Conservation (phyloP, 2,797 vertebrate species). For the Enoplosus armatus region DNA sequence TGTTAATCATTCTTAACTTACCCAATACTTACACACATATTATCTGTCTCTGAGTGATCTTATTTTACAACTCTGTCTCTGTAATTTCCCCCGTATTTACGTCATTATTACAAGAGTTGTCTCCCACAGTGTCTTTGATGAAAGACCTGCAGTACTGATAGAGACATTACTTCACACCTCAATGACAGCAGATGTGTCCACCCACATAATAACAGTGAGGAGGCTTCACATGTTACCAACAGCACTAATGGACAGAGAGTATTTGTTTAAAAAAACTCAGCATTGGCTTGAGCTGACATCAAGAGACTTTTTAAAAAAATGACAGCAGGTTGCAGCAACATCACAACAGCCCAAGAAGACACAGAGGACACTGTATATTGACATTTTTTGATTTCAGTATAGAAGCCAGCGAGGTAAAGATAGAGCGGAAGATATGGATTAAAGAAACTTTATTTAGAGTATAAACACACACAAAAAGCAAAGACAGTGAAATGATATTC, state of each 20-base stretch:
- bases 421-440: not conserved
- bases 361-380: not conserved
- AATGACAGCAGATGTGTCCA: slow-evolving; percentile 19
- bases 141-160: not conserved
- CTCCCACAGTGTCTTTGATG: not conserved
- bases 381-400: not conserved
- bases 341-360: not conserved
- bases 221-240: not conserved
- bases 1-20: not conserved
- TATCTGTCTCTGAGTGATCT: not conserved
- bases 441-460: slow-evolving; percentile 58
- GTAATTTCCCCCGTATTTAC: not conserved
- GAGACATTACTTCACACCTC: slow-evolving; percentile 36
- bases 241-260: too few species aligned
- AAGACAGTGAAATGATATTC: slow-evolving; percentile 16
- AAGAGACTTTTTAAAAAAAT: not conserved
- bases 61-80: slow-evolving; percentile 2
- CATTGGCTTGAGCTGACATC: not conserved
- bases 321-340: not conserved
- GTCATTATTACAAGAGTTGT: not conserved
- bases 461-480: slow-evolving; percentile 52
- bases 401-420: not conserved
- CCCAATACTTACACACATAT: not conserved
- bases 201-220: slow-evolving; percentile 6
- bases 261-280: too few species aligned